These are phyloP conservation scores for Lacanobia wlatinum DNA, from an alignment of 2,888 invertebrate species.

Conservation along the genomic window DNA sequence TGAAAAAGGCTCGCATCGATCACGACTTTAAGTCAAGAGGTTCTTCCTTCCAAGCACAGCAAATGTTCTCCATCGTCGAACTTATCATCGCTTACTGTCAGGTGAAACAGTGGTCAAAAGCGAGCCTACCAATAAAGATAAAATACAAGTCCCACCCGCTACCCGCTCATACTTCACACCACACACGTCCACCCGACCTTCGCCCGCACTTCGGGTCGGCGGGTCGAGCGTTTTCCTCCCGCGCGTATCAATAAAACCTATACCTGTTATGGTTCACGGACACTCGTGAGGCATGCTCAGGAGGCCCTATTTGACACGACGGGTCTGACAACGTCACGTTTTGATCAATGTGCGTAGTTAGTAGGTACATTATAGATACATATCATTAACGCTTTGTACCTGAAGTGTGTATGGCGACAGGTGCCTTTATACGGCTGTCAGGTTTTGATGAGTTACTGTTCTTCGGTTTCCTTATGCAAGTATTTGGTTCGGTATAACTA, in stretches of 20 bases:
- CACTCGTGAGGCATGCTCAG: slow-evolving; percentile 61
- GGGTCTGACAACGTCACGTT: slow-evolving; percentile 49
- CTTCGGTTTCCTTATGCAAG: neutral
- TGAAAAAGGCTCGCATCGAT: too few species aligned
- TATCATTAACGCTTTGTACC: slow-evolving; percentile 12
- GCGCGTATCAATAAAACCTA: slow-evolving; percentile 70
- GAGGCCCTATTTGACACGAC: slow-evolving; percentile 67
- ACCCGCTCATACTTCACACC: neutral
- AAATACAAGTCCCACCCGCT: neutral
- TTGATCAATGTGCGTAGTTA: slow-evolving; percentile 34
- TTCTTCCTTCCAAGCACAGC: too few species aligned
- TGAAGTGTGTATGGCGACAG: neutral
- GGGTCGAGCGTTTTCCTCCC: slow-evolving; percentile 71
- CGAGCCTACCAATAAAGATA: too few species aligned
- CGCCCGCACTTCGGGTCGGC: slow-evolving; percentile 70
- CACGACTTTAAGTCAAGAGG: too few species aligned
- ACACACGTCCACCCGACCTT: slow-evolving; percentile 68
- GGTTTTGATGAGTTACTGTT: neutral
- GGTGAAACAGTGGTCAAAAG: too few species aligned
- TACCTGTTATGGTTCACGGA: slow-evolving; percentile 68
- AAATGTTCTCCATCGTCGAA: too few species aligned
- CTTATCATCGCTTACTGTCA: too few species aligned
- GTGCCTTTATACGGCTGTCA: neutral
- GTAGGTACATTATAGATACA: slow-evolving; percentile 18
- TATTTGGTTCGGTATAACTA: neutral